Conservation (phyloP, 1,140 invertebrate species). For the Melipona quadrifasciata region DNA sequence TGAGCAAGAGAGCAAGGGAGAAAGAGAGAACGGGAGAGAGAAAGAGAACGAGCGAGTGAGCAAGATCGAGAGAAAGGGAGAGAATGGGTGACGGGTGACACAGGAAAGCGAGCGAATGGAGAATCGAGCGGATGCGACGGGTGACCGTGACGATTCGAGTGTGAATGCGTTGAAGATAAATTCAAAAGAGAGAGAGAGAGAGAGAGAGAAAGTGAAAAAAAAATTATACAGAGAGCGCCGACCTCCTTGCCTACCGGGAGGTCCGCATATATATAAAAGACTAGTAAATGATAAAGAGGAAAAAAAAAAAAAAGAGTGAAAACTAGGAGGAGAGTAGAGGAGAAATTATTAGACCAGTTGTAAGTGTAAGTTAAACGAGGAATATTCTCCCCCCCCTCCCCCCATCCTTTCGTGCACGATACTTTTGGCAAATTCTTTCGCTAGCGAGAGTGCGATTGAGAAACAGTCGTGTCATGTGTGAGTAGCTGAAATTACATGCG, state of each 20-base stretch:
- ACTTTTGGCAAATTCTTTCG: conserved; percentile 81
- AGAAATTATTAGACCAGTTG: conserved; percentile 81
- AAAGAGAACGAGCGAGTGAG: conserved; percentile 9
- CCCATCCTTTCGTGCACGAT: conserved; percentile 67
- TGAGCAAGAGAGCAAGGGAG: conserved; percentile 54
- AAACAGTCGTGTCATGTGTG: conserved; percentile 56
- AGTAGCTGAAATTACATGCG: conserved; percentile 32
- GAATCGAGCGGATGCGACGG: conserved; percentile 52
- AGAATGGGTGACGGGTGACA: conserved; percentile 52
- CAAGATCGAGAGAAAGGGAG: neutral
- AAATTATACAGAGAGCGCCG: conserved; percentile 82
- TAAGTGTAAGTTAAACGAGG: conserved; percentile 76
- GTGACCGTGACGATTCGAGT: conserved; percentile 64
- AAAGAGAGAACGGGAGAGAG: conserved; percentile 56
- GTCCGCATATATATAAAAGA: conserved; percentile 79
- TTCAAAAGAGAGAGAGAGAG: conserved; percentile 48
- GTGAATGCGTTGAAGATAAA: conserved; percentile 62
- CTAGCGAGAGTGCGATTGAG: conserved; percentile 65
- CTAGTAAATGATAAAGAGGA: conserved; percentile 76
- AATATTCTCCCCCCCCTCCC: conserved; percentile 61
- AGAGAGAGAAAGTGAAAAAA: conserved; percentile 75
- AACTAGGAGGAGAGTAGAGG: conserved; percentile 60
- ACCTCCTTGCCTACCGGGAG: conserved; percentile 82
- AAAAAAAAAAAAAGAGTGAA: conserved; percentile 67
- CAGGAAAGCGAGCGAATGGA: conserved; percentile 38